These are phyloP conservation scores for Campopleginae sp. DNA, from an alignment of 2,888 invertebrate species.

Conservation along the genomic window DNA sequence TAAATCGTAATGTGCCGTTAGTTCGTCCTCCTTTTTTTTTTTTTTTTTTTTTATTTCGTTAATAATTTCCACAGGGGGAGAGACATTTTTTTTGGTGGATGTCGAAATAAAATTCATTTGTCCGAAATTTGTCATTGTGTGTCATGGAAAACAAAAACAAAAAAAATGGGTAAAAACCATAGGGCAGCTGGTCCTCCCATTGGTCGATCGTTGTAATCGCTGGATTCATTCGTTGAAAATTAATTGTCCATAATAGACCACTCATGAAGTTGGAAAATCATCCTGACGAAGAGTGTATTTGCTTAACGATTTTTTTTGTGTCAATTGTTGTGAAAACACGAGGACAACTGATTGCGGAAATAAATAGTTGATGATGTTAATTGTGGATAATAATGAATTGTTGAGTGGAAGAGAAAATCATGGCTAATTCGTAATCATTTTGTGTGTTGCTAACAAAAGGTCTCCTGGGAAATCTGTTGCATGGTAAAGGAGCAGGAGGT, in stretches of 20 bases:
- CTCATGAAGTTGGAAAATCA: not conserved
- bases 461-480: constrained; percentile 65
- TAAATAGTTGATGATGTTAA: not conserved
- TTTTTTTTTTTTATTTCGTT: not conserved
- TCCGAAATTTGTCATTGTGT: not conserved
- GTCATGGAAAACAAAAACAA: not conserved
- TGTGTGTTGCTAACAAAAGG: constrained; percentile 59
- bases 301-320: not conserved
- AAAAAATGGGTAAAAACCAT: no score
- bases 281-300: not conserved
- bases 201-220: not conserved
- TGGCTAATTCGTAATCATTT: constrained; percentile 43
- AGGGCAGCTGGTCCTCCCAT: not conserved
- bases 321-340: not conserved
- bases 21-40: not conserved
- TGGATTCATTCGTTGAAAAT: not conserved
- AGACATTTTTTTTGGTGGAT: no score
- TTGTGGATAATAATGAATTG: not conserved
- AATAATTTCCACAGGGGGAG: no score
- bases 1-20: not conserved
- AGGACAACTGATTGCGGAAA: not conserved
- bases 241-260: not conserved
- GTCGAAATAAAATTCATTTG: not conserved
- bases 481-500: constrained; percentile 57
- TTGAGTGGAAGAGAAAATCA: not conserved